phyloP scores from a whole-genome alignment of 2,797 vertebrate genomes.

The Pterois miles region DNA sequence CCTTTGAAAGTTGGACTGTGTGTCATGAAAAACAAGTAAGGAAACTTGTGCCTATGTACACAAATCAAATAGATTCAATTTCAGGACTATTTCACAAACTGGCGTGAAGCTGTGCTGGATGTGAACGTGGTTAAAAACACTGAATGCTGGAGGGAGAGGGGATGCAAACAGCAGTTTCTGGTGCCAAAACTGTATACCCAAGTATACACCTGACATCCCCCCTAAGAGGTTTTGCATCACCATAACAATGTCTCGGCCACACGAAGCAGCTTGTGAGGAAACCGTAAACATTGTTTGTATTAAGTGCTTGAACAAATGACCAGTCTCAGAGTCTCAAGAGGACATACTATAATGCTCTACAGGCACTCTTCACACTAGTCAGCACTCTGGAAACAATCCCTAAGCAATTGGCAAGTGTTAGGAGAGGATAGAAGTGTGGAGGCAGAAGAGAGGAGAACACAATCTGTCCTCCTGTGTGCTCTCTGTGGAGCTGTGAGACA shows the following conservation, averaged over 20 bases:
- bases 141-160: neutral
- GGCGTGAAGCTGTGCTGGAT: no score
- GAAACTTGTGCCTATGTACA: no score
- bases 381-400: constrained; percentile 44
- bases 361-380: constrained; percentile 27
- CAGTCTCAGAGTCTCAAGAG: constrained; percentile 10
- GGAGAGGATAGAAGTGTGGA: constrained; percentile 48
- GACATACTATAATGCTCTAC: constrained; percentile 13
- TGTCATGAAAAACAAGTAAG: no score
- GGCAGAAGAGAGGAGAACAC: constrained; percentile 54
- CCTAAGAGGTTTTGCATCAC: neutral
- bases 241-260: neutral
- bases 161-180: neutral
- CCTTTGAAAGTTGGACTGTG: no score
- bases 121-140: neutral
- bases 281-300: neutral
- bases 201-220: neutral
- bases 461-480: constrained; percentile 61
- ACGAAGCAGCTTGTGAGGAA: neutral
- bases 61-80: no score
- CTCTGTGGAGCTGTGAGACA: constrained; percentile 50
- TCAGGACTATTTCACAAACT: no score
- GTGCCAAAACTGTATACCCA: neutral
- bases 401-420: constrained; percentile 47
- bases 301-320: constrained; percentile 23